Evolutionary conservation across 1,140 invertebrate genomes (phyloP).

Genomic region (Drosophila guanche): DNA sequence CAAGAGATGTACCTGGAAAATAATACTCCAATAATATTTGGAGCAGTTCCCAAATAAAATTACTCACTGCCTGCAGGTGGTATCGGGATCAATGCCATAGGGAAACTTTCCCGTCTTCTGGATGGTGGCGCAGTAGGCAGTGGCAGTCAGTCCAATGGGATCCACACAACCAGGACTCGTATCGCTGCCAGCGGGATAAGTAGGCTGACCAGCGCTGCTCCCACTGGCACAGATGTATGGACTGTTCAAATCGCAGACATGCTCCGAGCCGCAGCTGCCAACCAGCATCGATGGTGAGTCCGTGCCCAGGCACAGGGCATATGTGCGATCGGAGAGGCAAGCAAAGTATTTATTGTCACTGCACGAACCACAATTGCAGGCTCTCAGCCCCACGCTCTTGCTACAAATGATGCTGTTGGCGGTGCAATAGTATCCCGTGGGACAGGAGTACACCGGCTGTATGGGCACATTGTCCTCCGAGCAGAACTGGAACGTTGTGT

Average conservation of each 20-base stretch:
- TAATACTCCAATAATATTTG: too few species aligned
- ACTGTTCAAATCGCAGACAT: constrained; percentile 40
- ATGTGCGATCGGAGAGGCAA: constrained; percentile 31
- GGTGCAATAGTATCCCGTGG: constrained; percentile 44
- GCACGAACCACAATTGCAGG: constrained; percentile 48
- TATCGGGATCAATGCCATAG: constrained; percentile 29
- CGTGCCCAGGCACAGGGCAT: constrained; percentile 49
- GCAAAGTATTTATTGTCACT: constrained; percentile 29
- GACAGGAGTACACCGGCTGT: constrained; percentile 29
- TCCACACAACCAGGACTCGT: constrained; percentile 1
- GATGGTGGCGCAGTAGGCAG: constrained; percentile 21
- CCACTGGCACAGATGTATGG: constrained; percentile 40
- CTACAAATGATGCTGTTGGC: constrained; percentile 18
- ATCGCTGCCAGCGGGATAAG: constrained; percentile 13
- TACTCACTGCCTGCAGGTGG: constrained; percentile 52
- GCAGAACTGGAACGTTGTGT: constrained; percentile 47
- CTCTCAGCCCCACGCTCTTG: background rate
- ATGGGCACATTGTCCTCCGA: background rate
- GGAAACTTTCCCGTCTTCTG: constrained; percentile 38
- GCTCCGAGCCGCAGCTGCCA: constrained; percentile 11
- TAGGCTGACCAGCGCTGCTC: constrained; percentile 8
- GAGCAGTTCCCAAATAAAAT: background rate
- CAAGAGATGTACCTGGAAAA: constrained; percentile 38
- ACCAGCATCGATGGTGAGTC: background rate
- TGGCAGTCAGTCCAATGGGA: constrained; percentile 17